A percentile compares a stretch with the other conserved stretches of the same genome.
phyloP scores from a whole-genome alignment of 2,888 invertebrate genomes.

The Caenorhabditis sinica region DNA sequence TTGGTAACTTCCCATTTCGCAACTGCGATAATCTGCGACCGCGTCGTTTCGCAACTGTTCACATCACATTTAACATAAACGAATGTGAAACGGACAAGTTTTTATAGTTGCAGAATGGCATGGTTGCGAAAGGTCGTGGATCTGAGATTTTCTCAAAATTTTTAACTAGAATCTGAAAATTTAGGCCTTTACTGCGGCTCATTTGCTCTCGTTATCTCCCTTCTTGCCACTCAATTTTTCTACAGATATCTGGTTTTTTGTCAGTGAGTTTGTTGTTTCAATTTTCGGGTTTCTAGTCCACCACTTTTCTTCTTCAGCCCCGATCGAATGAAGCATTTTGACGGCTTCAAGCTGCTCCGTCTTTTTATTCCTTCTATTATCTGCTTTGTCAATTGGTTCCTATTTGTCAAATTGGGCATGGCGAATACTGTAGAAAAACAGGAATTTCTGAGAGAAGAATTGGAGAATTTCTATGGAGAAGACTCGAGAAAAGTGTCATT shows the following conservation, averaged over 20 bases:
- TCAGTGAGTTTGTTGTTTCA: constrained; percentile 1
- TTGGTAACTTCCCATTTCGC: no score
- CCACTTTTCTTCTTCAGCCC: not conserved
- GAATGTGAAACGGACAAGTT: no score
- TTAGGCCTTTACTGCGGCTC: constrained; percentile 11
- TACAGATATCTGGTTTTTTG: constrained; percentile 25
- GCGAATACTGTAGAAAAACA: constrained; percentile 5
- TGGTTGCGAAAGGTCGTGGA: no score
- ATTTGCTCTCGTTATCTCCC: constrained; percentile 10
- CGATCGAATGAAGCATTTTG: not conserved
- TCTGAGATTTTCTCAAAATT: no score
- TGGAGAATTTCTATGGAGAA: not conserved
- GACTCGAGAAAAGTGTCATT: not conserved
- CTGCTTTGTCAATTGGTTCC: constrained; percentile 1
- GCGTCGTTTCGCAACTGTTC: no score
- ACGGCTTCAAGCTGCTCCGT: not conserved
- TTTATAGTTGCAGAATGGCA: no score
- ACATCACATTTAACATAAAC: no score
- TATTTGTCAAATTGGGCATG: constrained; percentile 8
- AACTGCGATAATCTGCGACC: no score
- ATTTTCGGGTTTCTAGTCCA: not conserved
- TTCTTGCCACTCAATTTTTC: constrained; percentile 22
- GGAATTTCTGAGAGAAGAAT: not conserved
- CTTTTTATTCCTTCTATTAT: not conserved
- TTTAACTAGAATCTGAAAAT: not conserved